These are phyloP conservation scores for Naso thynnoides DNA, from an alignment of 2,797 vertebrate species.

Conservation along the genomic window DNA sequence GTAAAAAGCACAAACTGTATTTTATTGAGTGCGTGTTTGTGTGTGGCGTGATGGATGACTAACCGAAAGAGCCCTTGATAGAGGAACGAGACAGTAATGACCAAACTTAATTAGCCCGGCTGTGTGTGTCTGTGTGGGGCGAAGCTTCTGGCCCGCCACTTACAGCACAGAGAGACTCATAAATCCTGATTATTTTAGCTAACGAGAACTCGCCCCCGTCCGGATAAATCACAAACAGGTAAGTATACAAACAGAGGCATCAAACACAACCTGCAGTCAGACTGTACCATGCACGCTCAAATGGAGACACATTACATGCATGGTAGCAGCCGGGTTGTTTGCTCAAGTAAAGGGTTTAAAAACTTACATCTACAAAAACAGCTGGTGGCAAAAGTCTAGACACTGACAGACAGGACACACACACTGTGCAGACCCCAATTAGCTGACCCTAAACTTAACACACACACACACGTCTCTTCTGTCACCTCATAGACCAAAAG, in stretches of 20 bases:
- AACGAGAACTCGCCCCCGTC: constrained; percentile 63
- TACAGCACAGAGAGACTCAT: constrained; percentile 65
- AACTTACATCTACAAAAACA: constrained; percentile 74
- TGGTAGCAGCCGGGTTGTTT: constrained; percentile 47
- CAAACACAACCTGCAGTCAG: constrained; percentile 19
- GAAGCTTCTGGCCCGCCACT: constrained; percentile 60
- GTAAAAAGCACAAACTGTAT: constrained; percentile 25
- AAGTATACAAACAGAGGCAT: constrained; percentile 33
- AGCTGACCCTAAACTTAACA: constrained; percentile 61
- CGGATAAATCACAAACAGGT: constrained; percentile 73
- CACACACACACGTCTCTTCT: constrained; percentile 35
- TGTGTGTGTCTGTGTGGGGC: constrained; percentile 42
- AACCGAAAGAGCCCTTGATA: constrained; percentile 64
- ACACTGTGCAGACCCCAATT: constrained; percentile 61
- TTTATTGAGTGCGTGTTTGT: constrained; percentile 21
- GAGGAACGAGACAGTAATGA: constrained; percentile 73
- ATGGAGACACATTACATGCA: neutral
- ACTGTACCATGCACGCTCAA: neutral
- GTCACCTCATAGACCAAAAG: constrained; percentile 23
- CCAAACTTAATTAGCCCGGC: constrained; percentile 75
- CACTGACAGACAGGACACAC: constrained; percentile 66
- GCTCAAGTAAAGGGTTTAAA: constrained; percentile 59
- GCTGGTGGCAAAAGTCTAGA: constrained; percentile 59
- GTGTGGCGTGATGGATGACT: constrained; percentile 60
- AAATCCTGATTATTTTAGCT: constrained; percentile 80